A percentile compares a stretch with the other conserved stretches of the same genome.
Evolutionary conservation across 2,797 vertebrate species (phyloP).

Genomic region (Masticophis lateralis): DNA sequence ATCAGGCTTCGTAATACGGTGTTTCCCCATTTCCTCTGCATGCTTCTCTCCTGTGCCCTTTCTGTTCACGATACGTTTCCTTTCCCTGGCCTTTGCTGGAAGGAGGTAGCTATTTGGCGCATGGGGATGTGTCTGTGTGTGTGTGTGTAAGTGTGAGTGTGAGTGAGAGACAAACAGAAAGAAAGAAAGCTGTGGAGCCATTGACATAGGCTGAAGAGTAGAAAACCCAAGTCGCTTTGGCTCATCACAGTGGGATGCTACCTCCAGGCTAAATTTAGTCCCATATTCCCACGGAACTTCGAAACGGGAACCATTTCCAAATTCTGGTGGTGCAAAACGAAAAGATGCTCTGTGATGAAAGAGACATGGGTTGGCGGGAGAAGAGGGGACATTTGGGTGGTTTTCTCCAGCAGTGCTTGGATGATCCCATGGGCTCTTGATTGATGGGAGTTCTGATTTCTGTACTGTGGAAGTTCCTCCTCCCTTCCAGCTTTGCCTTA

Average conservation of each 20-base stretch:
- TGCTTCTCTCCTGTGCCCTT: neutral
- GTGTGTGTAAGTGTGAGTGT: neutral
- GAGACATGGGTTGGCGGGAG: rapidly evolving
- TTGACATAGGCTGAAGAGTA: too few relatives aligned
- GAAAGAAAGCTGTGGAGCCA: neutral
- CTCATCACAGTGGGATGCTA: neutral
- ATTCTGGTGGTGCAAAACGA: neutral
- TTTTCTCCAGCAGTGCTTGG: neutral
- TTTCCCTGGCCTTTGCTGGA: neutral
- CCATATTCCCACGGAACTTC: neutral
- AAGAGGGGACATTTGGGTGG: neutral
- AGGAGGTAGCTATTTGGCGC: neutral
- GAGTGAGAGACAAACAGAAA: neutral
- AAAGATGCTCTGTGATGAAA: neutral
- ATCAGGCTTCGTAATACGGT: neutral
- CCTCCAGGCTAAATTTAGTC: neutral
- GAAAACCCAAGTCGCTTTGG: neutral
- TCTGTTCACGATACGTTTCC: neutral
- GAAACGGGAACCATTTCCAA: neutral
- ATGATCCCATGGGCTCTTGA: neutral
- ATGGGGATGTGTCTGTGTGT: neutral
- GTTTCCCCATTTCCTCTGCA: too few relatives aligned
- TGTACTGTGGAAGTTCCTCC: neutral
- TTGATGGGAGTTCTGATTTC: neutral
- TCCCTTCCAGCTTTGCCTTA: neutral